These are phyloP conservation scores for Apodemia zela DNA, from an alignment of 2,888 invertebrate genomes.

Conservation along the genomic window DNA sequence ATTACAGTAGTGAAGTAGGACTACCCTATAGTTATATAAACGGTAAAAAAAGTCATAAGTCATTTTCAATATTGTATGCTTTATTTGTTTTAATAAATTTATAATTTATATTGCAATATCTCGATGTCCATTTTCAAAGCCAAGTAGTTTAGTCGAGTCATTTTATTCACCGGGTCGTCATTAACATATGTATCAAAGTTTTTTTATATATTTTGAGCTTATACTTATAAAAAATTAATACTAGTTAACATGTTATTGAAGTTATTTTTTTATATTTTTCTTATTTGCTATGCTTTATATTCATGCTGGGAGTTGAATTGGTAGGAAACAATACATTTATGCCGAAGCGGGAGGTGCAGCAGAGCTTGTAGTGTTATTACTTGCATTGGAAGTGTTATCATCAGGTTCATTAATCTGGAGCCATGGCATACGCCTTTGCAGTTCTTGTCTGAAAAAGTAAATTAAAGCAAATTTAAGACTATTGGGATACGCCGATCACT, in stretches of 20 bases:
- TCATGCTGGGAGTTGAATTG: not conserved
- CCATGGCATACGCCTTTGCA: constrained; percentile 91
- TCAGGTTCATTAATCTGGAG: constrained; percentile 84
- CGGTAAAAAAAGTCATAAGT: not conserved
- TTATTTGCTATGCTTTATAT: constrained; percentile 6
- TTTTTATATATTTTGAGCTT: constrained; percentile 20
- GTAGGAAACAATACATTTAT: constrained; percentile 16
- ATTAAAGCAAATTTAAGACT: too few species aligned
- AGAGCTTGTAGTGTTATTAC: constrained; percentile 66
- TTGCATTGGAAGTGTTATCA: constrained; percentile 81
- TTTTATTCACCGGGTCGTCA: not conserved
- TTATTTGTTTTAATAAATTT: constrained; percentile 8
- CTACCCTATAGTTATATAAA: not conserved
- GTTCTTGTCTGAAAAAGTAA: constrained; percentile 81
- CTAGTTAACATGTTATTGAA: not conserved
- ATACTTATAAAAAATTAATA: constrained; percentile 13
- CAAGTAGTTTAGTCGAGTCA: constrained; percentile 1
- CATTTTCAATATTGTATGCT: not conserved
- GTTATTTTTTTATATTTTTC: not conserved
- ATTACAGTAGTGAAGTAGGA: too few species aligned
- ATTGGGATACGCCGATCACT: too few species aligned
- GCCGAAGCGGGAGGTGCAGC: constrained; percentile 46
- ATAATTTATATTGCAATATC: constrained; percentile 3
- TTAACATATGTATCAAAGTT: constrained; percentile 10
- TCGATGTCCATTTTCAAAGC: constrained; percentile 20